A percentile compares a stretch with the other conserved stretches of the same genome.
Conservation (phyloP, 2,888 invertebrate genomes). For the Diadegma fenestrale region DNA sequence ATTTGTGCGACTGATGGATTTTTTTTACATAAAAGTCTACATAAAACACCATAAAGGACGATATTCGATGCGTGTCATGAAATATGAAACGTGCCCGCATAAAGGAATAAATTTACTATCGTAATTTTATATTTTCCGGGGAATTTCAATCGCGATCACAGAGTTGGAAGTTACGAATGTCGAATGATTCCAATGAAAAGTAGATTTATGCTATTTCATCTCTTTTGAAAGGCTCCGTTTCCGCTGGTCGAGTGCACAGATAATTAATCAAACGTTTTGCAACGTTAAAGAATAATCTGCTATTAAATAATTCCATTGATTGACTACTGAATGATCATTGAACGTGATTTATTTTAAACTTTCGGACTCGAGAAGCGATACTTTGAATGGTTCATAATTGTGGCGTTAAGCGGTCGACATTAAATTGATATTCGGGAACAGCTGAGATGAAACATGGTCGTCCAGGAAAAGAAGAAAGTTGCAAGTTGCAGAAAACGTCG, state of each 20-base stretch:
- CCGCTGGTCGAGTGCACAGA: not conserved
- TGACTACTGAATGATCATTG: not conserved
- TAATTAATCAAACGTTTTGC: not conserved
- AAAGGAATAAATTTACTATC: not conserved
- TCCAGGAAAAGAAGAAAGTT: not conserved
- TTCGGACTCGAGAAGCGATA: not conserved
- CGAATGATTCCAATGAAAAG: not conserved
- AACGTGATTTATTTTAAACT: not conserved
- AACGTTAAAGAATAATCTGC: not conserved
- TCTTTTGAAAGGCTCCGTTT: not conserved
- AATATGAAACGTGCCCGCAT: not conserved
- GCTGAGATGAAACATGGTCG: not conserved
- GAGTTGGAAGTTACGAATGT: too few species aligned
- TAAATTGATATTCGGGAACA: not conserved
- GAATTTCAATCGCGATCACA: not conserved
- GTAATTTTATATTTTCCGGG: too few species aligned
- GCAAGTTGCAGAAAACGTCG: slow-evolving; percentile 1
- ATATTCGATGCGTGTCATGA: not conserved
- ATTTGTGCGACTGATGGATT: not conserved
- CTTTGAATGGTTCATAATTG: not conserved
- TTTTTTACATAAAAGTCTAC: not conserved
- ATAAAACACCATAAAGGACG: not conserved
- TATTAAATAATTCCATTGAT: not conserved
- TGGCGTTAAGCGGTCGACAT: not conserved
- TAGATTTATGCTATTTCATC: not conserved